Evolutionary conservation across 2,113 vertebrate species (phyloP), one percentile per base, ranked within the genome.

Genomic region (Chitala chitala): DNA sequence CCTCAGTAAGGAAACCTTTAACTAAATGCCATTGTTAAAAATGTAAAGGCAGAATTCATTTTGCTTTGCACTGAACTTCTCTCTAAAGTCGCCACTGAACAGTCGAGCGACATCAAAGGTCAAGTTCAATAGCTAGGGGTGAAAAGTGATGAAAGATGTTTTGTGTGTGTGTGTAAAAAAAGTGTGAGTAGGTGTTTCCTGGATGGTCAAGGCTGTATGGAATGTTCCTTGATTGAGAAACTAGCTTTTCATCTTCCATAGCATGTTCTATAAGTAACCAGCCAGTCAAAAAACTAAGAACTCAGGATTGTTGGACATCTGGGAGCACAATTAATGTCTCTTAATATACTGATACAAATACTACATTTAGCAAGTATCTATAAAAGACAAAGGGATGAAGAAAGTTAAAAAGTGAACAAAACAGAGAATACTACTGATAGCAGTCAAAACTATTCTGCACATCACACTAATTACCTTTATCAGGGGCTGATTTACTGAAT

Each of bases 301-400:
- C 87, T 82, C 85, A 84, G 79, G 81, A 86, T 88, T 85, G 79
- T 81, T 86, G 83, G 82, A 79, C 73, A 74, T n/a, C 12, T 71
- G 42, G 33, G 15, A 53, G 44, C 6, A 29, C 33, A 29, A 33
- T 15, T 3, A 51, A 78, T 70, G 70, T 51, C 66, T 74, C 78
- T 83, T 77, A 79, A 86, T 17, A 84, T 78, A 78, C n/a, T 54
- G 61, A 83, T 77, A 80, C 72, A 66, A 59, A 70, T 66, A 6
- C 78, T 42, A 73, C 72, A 56, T 73, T 50, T 48, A 55, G 74
- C 75, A n/a, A 82, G 74, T 53, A 75, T 64, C 44, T 78, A 22
- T 75, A 66, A 74, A 64, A 75, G 73, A 63, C 40, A 15, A 78
- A 66, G 1, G 20, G 24, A 29, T 58, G n/a, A 31, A 64, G 72